Evolutionary conservation across 1,140 invertebrate genomes (phyloP), one percentile per base, ranked within the genome.

Genomic region (Penaeus vannamei): DNA sequence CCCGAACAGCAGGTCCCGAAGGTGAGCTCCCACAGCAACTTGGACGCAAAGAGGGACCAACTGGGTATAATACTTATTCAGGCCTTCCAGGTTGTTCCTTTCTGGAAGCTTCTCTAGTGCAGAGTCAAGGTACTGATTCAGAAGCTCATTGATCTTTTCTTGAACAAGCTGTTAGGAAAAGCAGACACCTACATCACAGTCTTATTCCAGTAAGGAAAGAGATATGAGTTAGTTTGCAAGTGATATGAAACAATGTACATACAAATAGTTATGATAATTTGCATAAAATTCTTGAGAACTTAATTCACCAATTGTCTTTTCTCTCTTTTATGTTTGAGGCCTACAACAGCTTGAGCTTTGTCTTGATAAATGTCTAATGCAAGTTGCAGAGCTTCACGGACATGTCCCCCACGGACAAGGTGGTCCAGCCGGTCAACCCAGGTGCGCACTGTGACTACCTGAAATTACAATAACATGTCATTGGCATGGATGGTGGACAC

Each of bases 371-470:
- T 95, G 8, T 95, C 95, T 82, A 95, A 93, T 64, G 95, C 95
- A 46, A 96, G 92, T 14, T 94, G 93, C 26, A 97, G 92, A 7
- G 96, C 96, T 92, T 96, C 95, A 26, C 91, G 89, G 53, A 86
- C 92, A 80, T 91, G 92, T 92, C 95, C 91, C 95, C 95, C 90
- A 95, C 85, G 94, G 20, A 96, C 95, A 85, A 97, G 92, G 93
- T 95, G 95, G 92, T 96, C 93, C 88, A 97, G 92, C 92, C 97
- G 92, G 93, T 98, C 96, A 91, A 95, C 95, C 97, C 98, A 97
- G 20, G 96, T 95, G 92, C 98, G 93, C 91, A 99, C 94, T 86
- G 95, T 96, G 82, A 98, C 95, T 22, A 96, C 95, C 93, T 97
- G 96, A 32, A 87, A 77, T 10, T 69, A 79, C n/a, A 81, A 85